These are phyloP conservation scores for Dryobates pubescens DNA, from an alignment of 2,797 vertebrate genomes.

Conservation along the genomic window DNA sequence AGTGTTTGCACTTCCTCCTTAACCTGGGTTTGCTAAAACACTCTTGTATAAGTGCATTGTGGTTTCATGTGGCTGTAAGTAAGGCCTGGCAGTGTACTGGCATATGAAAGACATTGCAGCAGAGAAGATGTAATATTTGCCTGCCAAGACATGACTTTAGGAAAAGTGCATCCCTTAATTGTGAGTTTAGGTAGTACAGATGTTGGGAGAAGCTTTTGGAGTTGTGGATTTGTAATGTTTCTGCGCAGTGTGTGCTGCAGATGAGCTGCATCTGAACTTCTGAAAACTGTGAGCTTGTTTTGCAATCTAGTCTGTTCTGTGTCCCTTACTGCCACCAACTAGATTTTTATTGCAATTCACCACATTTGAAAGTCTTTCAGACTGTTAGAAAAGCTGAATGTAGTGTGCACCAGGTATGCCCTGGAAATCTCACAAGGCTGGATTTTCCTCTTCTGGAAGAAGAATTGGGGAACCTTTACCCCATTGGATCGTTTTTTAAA, in stretches of 20 bases:
- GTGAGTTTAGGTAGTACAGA: background rate
- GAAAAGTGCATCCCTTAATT: background rate
- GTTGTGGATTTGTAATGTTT: background rate
- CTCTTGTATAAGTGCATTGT: background rate
- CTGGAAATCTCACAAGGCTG: background rate
- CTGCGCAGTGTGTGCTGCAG: background rate
- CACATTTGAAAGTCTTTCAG: background rate
- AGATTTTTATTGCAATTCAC: background rate
- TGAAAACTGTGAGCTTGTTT: background rate
- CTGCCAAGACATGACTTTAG: background rate
- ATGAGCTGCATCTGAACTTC: background rate
- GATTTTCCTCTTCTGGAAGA: background rate
- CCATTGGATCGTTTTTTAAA: background rate
- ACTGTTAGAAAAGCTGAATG: background rate
- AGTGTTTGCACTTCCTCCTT: background rate
- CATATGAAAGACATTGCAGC: background rate
- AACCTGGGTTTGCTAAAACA: background rate
- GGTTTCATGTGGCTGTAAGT: background rate
- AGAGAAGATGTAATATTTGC: background rate
- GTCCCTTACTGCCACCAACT: background rate
- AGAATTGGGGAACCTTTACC: background rate
- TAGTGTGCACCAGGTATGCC: background rate
- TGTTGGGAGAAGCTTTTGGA: constrained; percentile 1
- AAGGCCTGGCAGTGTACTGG: background rate
- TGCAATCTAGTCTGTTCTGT: background rate